Evolutionary conservation across 2,113 vertebrate genomes (phyloP).

Genomic region (Menidia beryllina): DNA sequence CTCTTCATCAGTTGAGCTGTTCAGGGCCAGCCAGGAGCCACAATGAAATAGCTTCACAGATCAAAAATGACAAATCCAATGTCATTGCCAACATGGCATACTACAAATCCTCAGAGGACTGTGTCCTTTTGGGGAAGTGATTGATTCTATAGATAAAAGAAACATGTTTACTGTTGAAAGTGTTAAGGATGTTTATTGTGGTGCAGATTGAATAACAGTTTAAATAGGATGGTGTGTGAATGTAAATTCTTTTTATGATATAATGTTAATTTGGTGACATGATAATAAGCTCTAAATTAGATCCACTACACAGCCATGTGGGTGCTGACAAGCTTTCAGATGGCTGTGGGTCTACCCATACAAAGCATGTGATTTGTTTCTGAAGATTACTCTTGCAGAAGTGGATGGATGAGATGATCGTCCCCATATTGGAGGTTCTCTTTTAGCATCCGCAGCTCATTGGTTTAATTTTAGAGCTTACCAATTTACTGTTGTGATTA

Average conservation of each 20-base stretch:
- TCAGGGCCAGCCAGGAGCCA: conserved; percentile 39
- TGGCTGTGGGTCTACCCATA: too few species aligned
- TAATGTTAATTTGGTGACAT: conserved; percentile 17
- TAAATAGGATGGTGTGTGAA: conserved; percentile 11
- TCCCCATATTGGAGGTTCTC: neutral
- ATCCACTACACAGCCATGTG: neutral
- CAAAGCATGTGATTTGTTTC: too few species aligned
- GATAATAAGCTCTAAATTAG: neutral
- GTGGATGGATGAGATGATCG: neutral
- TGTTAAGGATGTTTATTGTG: conserved; percentile 51
- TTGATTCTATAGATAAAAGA: conserved; percentile 37
- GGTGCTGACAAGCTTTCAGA: too few species aligned
- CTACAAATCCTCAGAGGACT: conserved; percentile 9
- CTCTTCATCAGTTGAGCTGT: conserved; percentile 66
- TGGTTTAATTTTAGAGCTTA: neutral
- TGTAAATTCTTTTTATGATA: conserved; percentile 47
- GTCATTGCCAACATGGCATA: conserved; percentile 45
- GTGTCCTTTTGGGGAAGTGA: conserved; percentile 38
- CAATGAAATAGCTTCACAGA: conserved; percentile 54
- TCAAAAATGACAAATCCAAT: conserved; percentile 63
- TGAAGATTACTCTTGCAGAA: too few species aligned
- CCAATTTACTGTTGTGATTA: neutral
- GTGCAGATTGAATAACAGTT: conserved; percentile 36
- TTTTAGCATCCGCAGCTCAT: conserved; percentile 6
- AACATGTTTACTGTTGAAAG: conserved; percentile 23